Conservation (phyloP, 2,888 invertebrate genomes). For the Melieria omissa region DNA sequence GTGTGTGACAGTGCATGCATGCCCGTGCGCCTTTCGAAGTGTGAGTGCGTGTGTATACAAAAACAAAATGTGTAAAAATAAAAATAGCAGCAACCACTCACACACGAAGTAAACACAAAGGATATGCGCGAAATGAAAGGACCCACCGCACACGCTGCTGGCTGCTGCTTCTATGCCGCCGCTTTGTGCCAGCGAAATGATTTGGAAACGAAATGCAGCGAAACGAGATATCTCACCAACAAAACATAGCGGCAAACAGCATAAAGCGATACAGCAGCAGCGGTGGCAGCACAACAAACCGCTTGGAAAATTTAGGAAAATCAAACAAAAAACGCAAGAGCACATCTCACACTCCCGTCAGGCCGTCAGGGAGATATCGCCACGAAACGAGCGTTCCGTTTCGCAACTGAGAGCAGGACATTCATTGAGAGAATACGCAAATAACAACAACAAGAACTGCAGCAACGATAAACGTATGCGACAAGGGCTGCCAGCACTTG, state of each 20-base stretch:
- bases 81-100: not conserved
- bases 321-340: slow-evolving; percentile 8
- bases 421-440: not conserved
- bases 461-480: slow-evolving; percentile 3
- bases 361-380: not conserved
- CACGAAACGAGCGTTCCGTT: not conserved
- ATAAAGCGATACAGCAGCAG: not conserved
- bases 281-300: slow-evolving; percentile 7
- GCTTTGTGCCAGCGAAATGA: slow-evolving; percentile 20
- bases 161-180: not conserved
- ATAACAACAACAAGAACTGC: no score
- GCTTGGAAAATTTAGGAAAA: slow-evolving; percentile 24
- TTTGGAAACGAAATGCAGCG: slow-evolving; percentile 35
- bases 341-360: no score
- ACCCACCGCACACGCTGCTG: not conserved
- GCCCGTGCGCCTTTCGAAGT: not conserved
- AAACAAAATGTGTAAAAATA: not conserved
- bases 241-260: not conserved
- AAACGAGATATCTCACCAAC: slow-evolving; percentile 27
- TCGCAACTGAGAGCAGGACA: not conserved
- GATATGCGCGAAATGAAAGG: not conserved
- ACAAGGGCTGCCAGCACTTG: slow-evolving; percentile 11
- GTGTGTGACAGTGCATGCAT: not conserved
- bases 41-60: slow-evolving; percentile 1
- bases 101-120: not conserved